Evolutionary conservation across 2,797 vertebrate species (phyloP), one percentile per base, ranked within the genome.

Genomic region (Kryptopterus vitreolus): DNA sequence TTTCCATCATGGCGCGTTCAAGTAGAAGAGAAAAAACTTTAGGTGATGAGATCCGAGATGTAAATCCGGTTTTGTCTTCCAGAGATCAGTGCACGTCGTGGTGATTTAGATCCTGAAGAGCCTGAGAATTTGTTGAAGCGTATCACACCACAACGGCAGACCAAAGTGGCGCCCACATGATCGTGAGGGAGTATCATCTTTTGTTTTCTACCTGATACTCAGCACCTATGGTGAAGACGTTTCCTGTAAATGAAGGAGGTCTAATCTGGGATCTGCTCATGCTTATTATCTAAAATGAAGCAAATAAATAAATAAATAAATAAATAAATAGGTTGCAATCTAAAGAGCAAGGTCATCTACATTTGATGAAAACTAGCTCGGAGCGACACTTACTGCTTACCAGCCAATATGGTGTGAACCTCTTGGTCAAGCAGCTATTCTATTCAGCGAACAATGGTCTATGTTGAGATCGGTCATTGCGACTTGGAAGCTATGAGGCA

Each of bases 371-470:
- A 82, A 79, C 72, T 83, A 83, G 66, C 65, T 81, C 50, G 71
- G 77, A 81, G 83, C 73, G 61, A 81, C 50, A 79, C 62, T n/a
- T 81, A 83, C 66, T 57, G 71, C 80, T 84, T 68, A 75, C 77
- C 77, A 82, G 80, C 78, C 48, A 29, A 62, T 75, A 71, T 62
- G 80, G 77, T 81, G 71, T 58, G 71, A 72, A 22, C 65, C 29
- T 81, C 66, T 77, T 65, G 81, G 63, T 77, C 77, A 70, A 74
- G 46, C 65, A 38, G 46, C 74, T 73, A 82, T 71, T 77, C 58
- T 82, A 80, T 50, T 8, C 76, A 81, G 71, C 72, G 63, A 71
- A 68, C n/a, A 73, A 81, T 76, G 71, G 57, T 62, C 59, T 72
- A 63, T 46, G 68, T 57, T 58, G 43, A 80, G 55, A 59, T 43